These are phyloP conservation scores for Bembecia ichneumoniformis DNA, from an alignment of 2,888 invertebrate genomes.

Conservation along the genomic window DNA sequence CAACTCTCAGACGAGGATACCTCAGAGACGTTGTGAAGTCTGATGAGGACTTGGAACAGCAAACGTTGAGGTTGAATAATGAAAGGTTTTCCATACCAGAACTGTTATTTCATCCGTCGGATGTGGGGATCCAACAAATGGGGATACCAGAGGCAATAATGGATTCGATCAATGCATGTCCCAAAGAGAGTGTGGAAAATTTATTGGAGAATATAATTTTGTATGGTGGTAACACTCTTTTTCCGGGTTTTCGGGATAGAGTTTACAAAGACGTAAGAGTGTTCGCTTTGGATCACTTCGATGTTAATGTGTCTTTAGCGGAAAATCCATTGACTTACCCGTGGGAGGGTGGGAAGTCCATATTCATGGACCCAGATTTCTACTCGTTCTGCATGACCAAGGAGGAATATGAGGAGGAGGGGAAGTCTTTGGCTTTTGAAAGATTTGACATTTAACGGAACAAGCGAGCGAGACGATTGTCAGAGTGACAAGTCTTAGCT, in stretches of 20 bases:
- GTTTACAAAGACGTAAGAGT: constrained; percentile 79
- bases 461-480: constrained; percentile 50
- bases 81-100: constrained; percentile 97
- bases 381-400: constrained; percentile 80
- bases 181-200: constrained; percentile 80
- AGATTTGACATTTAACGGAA: constrained; percentile 67
- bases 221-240: constrained; percentile 84
- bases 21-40: constrained; percentile 47
- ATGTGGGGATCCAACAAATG: constrained; percentile 92
- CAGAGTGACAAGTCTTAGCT: constrained; percentile 31
- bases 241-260: constrained; percentile 86
- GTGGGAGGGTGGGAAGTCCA: constrained; percentile 89
- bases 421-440: constrained; percentile 72
- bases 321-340: constrained; percentile 85
- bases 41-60: constrained; percentile 73
- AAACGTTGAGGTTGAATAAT: constrained; percentile 89
- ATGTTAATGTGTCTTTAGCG: constrained; percentile 76
- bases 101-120: constrained; percentile 93
- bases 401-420: constrained; percentile 92
- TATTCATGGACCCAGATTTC: constrained; percentile 83
- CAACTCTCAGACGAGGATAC: constrained; percentile 86
- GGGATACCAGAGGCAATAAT: constrained; percentile 93
- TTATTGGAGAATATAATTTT: constrained; percentile 88
- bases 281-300: constrained; percentile 82
- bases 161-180: constrained; percentile 81